These are phyloP conservation scores for Rhinoptilus africanus DNA, from an alignment of 2,113 vertebrate genomes.

Conservation along the genomic window DNA sequence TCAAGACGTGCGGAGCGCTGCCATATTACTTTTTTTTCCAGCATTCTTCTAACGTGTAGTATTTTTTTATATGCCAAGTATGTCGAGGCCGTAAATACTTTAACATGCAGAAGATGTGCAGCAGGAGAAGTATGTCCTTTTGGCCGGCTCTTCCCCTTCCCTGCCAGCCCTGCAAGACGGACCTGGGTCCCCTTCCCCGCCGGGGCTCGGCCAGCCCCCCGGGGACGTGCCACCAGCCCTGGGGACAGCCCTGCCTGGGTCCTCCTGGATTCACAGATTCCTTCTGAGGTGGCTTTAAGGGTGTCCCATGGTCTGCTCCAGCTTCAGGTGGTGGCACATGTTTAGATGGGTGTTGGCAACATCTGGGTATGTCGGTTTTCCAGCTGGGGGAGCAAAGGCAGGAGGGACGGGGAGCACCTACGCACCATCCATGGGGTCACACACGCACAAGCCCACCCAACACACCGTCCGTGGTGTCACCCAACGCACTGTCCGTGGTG, in stretches of 20 bases:
- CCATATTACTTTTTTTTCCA: constrained; percentile 9
- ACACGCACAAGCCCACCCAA: too few species aligned
- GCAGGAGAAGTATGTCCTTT: neutral
- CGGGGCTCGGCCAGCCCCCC: neutral
- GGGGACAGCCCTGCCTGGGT: neutral
- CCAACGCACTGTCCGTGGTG: too few species aligned
- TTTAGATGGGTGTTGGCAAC: rapidly evolving
- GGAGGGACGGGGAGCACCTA: neutral
- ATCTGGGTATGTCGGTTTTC: rapidly evolving
- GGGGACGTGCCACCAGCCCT: neutral
- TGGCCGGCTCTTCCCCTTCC: neutral
- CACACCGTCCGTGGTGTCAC: neutral
- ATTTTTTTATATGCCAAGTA: neutral
- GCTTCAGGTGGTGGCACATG: neutral
- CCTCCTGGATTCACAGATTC: neutral
- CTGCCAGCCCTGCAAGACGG: neutral
- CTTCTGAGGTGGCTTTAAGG: neutral
- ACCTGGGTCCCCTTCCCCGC: neutral
- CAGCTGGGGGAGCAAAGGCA: rapidly evolving
- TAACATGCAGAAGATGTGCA: neutral
- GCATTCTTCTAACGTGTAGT: neutral
- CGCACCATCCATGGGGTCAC: neutral
- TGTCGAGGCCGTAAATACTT: constrained; percentile 22
- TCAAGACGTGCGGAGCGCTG: neutral
- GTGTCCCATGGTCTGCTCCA: neutral